Conservation (phyloP, 2,797 vertebrate genomes). For the Erpetoichthys calabaricus region DNA sequence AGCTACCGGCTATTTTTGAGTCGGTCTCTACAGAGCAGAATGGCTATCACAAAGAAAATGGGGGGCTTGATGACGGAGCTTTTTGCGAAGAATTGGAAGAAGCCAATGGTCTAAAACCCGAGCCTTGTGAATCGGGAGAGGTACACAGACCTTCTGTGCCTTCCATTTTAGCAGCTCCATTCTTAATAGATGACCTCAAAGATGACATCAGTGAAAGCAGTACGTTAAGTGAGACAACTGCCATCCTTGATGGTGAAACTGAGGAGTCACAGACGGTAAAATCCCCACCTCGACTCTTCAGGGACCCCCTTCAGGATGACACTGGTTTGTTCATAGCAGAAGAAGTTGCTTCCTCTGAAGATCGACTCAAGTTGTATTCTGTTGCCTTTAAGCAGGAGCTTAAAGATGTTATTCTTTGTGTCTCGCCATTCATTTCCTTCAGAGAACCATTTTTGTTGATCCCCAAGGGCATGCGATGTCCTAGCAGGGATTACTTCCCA, state of each 20-base stretch:
- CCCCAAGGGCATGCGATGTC: constrained; percentile 71
- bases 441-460: constrained; percentile 80
- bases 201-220: constrained; percentile 19
- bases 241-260: not conserved
- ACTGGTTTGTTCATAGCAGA: constrained; percentile 79
- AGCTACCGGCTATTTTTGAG: constrained; percentile 34
- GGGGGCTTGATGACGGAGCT: constrained; percentile 33
- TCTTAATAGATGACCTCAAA: constrained; percentile 44
- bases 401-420: constrained; percentile 86
- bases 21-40: constrained; percentile 31
- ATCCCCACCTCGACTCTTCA: constrained; percentile 55
- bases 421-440: constrained; percentile 85
- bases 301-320: constrained; percentile 92
- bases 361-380: constrained; percentile 76
- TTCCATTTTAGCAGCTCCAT: constrained; percentile 37
- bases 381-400: constrained; percentile 81
- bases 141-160: constrained; percentile 33
- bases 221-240: constrained; percentile 3
- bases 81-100: constrained; percentile 22
- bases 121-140: constrained; percentile 29
- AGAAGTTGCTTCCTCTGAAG: constrained; percentile 76
- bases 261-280: constrained; percentile 21
- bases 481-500: constrained; percentile 86
- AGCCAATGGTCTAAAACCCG: constrained; percentile 7
- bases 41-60: constrained; percentile 27